Evolutionary conservation across 2,797 vertebrate genomes (phyloP).

Genomic region (Spizella passerina): DNA sequence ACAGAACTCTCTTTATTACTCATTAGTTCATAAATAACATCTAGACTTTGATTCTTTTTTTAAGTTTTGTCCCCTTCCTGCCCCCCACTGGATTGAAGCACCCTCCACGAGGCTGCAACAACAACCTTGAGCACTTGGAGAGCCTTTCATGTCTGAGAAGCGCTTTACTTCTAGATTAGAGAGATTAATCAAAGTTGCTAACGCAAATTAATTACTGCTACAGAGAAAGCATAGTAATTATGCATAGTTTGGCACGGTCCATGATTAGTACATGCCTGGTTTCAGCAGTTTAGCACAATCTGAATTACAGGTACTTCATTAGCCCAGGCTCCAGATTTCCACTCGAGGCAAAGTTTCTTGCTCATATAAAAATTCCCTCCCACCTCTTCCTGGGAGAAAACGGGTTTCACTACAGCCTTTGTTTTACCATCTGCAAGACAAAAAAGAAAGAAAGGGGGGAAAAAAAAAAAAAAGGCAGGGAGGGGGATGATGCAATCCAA

Average conservation of each 20-base stretch:
- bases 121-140: not conserved
- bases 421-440: constrained; percentile 46
- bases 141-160: constrained; percentile 60
- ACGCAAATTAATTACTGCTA: constrained; percentile 66
- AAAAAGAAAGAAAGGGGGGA: not conserved
- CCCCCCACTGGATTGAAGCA: not conserved
- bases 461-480: not conserved
- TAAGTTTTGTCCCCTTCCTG: not conserved
- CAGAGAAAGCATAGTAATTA: constrained; percentile 58
- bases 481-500: not conserved
- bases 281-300: constrained; percentile 56
- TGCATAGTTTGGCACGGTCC: constrained; percentile 56
- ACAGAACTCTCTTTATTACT: not conserved
- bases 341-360: constrained; percentile 52
- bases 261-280: constrained; percentile 59
- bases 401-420: constrained; percentile 61
- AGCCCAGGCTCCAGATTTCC: constrained; percentile 12
- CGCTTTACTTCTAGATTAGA: constrained; percentile 52
- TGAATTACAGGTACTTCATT: constrained; percentile 62
- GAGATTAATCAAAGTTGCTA: constrained; percentile 64
- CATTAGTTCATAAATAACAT: not conserved
- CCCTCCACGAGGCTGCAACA: not conserved
- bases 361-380: constrained; percentile 60
- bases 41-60: not conserved
- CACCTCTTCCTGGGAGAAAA: constrained; percentile 56